Evolutionary conservation across 2,113 vertebrate species (phyloP).

Genomic region (Bos javanicus): DNA sequence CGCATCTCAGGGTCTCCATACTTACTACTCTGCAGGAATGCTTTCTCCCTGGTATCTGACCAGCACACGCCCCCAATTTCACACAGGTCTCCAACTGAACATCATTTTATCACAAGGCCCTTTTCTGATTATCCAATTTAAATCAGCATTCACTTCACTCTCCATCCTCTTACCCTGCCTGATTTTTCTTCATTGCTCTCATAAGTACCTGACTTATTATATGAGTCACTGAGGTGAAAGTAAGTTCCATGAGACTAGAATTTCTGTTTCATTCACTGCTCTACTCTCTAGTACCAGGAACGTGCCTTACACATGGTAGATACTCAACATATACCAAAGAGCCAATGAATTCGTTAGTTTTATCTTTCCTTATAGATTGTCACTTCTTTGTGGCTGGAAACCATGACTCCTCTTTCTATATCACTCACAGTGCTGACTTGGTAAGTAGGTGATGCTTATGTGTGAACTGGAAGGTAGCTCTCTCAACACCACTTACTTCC

Average conservation of each 20-base stretch:
- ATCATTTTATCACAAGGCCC: not conserved
- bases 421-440: not conserved
- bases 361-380: not conserved
- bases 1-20: not conserved
- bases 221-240: not conserved
- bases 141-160: not conserved
- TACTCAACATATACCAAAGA: not conserved
- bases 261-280: not conserved
- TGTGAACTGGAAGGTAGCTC: not conserved
- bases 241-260: not conserved
- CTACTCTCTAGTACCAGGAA: not conserved
- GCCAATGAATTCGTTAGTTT: not conserved
- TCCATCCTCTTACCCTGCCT: not conserved
- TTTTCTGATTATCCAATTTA: not conserved
- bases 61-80: not conserved
- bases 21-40: not conserved
- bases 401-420: not conserved
- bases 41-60: not conserved
- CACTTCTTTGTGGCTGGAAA: not conserved
- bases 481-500: not conserved
- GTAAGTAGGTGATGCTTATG: not conserved
- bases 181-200: not conserved
- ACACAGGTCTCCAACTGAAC: not conserved
- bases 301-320: not conserved
- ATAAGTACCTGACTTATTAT: not conserved